Evolutionary conservation across 2,888 invertebrate genomes (phyloP), one percentile per base, ranked within the genome.

Genomic region (Mermis nigrescens): DNA sequence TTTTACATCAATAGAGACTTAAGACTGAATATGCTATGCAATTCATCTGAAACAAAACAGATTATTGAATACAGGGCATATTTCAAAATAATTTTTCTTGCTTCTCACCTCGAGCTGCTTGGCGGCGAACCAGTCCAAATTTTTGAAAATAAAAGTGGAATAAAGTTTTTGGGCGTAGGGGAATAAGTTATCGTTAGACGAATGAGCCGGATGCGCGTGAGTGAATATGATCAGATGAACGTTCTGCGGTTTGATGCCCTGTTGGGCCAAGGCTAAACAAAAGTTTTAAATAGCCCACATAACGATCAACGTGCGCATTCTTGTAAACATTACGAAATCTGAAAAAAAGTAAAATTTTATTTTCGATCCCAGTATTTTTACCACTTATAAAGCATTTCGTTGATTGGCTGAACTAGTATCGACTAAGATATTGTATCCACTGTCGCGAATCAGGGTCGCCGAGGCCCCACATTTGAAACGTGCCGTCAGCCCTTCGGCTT

Each of bases 161-260:
- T 68, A 69, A 58, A 69, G 66, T 55, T 69, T 69, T 45, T 66
- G 58, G 22, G 69, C 68, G 57, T 68, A 67, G 3, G 68, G 66
- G 59, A 56, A 56, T 26, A 56, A 52, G 27, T 56, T 56, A 26
- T 56, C 45, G 28, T 56, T 56, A 7, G 7, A 4, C 22, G 7
- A 7, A 46, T 51, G 46, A 4, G 22, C 45, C 46, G 56, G 56
- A 46, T 56, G 56, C 3, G 26, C 46, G 46, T 46, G 46, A 2
- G 56, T 56, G 27, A 51, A 46, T 12, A 56, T 27, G 3, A 56
- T 24, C 26, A 56, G 7, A n/a, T 38, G 46, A 46, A 56, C 24
- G 24, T 56, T 48, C 24, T 56, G 45, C 4, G 56, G 56, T 26
- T 38, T 46, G 24, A 56, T 52, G 24, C 46, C 56, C 46, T 56